Base-by-base conservation (phyloP, 2,888 invertebrate species). In the Melipona bicolor region DNA sequence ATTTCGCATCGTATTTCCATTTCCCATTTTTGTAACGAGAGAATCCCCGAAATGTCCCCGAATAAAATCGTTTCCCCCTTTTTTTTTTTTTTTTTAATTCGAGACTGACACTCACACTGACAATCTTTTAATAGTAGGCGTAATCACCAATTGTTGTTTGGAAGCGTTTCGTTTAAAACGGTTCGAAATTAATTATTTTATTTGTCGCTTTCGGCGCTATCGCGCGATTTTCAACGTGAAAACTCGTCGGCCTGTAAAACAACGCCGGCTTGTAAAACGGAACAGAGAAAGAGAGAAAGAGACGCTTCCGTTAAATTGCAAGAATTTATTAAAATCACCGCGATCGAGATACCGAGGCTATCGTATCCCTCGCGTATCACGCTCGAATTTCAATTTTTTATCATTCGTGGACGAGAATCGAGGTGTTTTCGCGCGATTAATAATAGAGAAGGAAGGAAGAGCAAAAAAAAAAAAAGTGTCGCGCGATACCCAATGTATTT, bases 241-340 rank as follows among this genome's bases (percentile, higher is more conserved):
- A 67, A 52, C 59, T 50, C 36, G 56, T 61, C 54, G 59, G 17
- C 19, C 32, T 56, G 65, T 70, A 59, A 52, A 80, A 71, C 65
- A 24, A 19, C 17, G 6, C 9, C 36, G 36, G 9, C 43, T 43
- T 24, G 24, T 27, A 43, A 6, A 0, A 32, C 11, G 17, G 0
- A 50, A n/a, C 43, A 64, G 24, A 43, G n/a, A 59, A 19, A 54
- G 9, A 52, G 21, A 17, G 43, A 54, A 19, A 49, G 24, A 65
- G 19, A 32, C 4, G 4, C 52, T 19, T 49, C 21, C 50, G 69
- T 65, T 36, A 64, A 59, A 32, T 74, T 70, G 15, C 49, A 59
- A 59, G 61, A 65, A 81, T 72, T 72, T 72, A 81, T 72, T 62
- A 81, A 76, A 81, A 83, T 82, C 36, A 21, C 17, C 17, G 36